phyloP scores from a whole-genome alignment of 2,888 invertebrate genomes.

The Drosophila prolongata region DNA sequence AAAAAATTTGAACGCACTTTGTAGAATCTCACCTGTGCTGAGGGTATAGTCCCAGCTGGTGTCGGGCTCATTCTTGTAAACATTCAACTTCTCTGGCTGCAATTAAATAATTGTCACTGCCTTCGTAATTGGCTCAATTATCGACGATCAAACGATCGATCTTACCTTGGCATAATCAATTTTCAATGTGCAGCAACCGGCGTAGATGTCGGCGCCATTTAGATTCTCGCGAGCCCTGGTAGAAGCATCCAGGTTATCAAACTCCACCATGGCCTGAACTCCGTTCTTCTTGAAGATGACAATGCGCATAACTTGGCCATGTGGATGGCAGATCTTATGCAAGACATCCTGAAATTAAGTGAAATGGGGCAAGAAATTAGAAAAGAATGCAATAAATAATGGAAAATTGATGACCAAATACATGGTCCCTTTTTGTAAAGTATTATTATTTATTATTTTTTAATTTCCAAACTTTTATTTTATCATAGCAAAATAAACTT shows the following conservation, averaged over 20 bases:
- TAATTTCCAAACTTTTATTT: background rate
- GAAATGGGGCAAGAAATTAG: slow-evolving; percentile 3
- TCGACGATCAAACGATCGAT: background rate
- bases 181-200: slow-evolving; percentile 99
- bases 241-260: slow-evolving; percentile 97
- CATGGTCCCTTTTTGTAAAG: too few relatives aligned
- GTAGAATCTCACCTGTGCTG: slow-evolving; percentile 84
- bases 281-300: slow-evolving; percentile 99
- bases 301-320: slow-evolving; percentile 97
- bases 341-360: slow-evolving; percentile 96
- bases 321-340: slow-evolving; percentile 97
- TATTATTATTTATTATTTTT: background rate
- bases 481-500: too few relatives aligned
- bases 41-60: slow-evolving; percentile 98
- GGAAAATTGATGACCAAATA: background rate
- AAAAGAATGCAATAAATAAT: slow-evolving; percentile 1
- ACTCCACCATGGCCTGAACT: slow-evolving; percentile 99
- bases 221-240: slow-evolving; percentile 96
- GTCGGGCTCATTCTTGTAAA: slow-evolving; percentile 97
- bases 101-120: slow-evolving; percentile 84
- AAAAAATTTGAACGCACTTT: slow-evolving; percentile 79
- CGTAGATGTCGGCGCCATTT: slow-evolving; percentile 99
- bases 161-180: slow-evolving; percentile 99
- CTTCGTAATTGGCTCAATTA: background rate
- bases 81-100: slow-evolving; percentile 98